Evolutionary conservation across 2,888 invertebrate genomes (phyloP), one percentile per base, ranked within the genome.

Genomic region (Drosophila leonis): DNA sequence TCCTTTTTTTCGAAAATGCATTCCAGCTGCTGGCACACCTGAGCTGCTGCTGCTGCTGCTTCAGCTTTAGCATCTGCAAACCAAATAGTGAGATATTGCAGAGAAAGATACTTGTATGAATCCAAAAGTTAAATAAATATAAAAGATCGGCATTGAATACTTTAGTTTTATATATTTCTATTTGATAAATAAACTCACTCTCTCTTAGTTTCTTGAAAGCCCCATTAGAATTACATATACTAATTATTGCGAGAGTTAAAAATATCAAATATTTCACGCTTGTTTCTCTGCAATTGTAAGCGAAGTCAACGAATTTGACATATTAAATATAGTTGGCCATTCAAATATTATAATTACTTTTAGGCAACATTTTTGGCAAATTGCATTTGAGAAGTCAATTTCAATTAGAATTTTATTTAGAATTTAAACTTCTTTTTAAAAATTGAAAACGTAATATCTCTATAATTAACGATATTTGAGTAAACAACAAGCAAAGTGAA

Each of bases 381-480:
- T 10, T 8, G 1, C 3, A 55, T 39, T n/a, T 12, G 37, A 29
- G 5, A 29, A 18, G 48, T 1, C 3, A 31, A 49, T 49, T 49
- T 12, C 8, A 46, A 29, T 27, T 37, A n/a, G 9, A 54, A 27
- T 37, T 37, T 6, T 20, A 15, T 15, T 4, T 44, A 2, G 2
- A 18, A 20, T 29, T 9, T 8, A 44, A 49, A 4, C 4, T 7
- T 15, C 35, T 35, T 13, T 46, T 29, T 9, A 15, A 52, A 24
- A 42, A 13, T n/a, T 15, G 15, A 48, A 39, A 46, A 65, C 57
- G 39, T 41, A 33, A 59, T 35, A 44, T 37, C 42, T 71, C 63
- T 70, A 69, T 73, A 75, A 74, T 84, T 78, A 82, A 78, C 70
- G 52, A 65, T 71, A 72, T 77, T 59, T 55, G 49, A 62, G 64